phyloP scores from a whole-genome alignment of 1,140 invertebrate species.

The Monochamus saltuarius region DNA sequence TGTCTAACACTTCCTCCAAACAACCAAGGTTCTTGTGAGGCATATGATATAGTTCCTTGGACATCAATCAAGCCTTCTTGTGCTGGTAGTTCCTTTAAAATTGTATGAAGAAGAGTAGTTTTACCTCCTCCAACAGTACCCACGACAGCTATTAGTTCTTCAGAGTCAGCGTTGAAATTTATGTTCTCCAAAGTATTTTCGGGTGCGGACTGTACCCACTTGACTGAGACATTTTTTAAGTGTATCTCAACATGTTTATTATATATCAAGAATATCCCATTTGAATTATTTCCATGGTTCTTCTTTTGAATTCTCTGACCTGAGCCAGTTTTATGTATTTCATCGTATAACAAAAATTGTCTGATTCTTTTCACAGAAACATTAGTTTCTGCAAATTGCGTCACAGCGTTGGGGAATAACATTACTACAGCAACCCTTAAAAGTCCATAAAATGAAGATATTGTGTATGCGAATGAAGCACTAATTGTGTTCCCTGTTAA shows the following conservation, averaged over 20 bases:
- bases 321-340: constrained; percentile 46
- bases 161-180: constrained; percentile 54
- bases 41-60: constrained; percentile 60
- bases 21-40: constrained; percentile 64
- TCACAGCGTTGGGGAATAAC: constrained; percentile 66
- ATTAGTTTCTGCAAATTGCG: constrained; percentile 63
- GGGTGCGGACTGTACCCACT: constrained; percentile 58
- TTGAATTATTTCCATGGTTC: neutral
- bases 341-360: constrained; percentile 69
- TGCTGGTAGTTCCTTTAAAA: constrained; percentile 77
- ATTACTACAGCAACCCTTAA: constrained; percentile 71
- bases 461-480: constrained; percentile 73
- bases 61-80: constrained; percentile 36
- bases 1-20: constrained; percentile 53
- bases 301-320: too few species aligned
- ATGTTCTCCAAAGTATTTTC: constrained; percentile 61
- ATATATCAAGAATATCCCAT: neutral
- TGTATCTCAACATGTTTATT: constrained; percentile 45
- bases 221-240: constrained; percentile 60
- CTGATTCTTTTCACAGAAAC: constrained; percentile 69
- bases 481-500: constrained; percentile 66
- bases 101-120: constrained; percentile 76
- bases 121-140: constrained; percentile 74
- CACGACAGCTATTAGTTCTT: constrained; percentile 66
- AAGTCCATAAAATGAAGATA: constrained; percentile 72